Conservation (phyloP, 2,888 invertebrate species). For the Nomada flava region DNA sequence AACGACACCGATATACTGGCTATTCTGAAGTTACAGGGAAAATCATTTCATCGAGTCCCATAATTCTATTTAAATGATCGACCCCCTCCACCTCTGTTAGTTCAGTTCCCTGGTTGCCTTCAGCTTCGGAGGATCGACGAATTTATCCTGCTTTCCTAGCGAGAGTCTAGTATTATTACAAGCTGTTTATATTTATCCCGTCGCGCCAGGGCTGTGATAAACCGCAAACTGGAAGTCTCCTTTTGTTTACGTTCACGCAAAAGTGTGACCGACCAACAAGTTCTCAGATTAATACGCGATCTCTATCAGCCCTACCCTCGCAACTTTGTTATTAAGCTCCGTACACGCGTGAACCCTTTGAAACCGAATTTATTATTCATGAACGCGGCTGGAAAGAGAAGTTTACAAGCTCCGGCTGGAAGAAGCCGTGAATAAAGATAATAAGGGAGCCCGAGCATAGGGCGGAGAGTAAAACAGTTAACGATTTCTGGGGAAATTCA, state of each 20-base stretch:
- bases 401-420: background rate
- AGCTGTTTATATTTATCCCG: constrained; percentile 46
- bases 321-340: constrained; percentile 16
- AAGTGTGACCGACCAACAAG: constrained; percentile 50
- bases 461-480: background rate
- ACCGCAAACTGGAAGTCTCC: constrained; percentile 39
- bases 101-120: background rate
- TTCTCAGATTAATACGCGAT: constrained; percentile 52
- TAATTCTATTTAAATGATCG: constrained; percentile 1
- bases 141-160: constrained; percentile 18
- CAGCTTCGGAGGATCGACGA: constrained; percentile 19
- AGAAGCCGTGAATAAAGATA: background rate
- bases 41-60: background rate
- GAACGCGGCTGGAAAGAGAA: constrained; percentile 2
- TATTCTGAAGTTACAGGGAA: background rate
- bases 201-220: constrained; percentile 15
- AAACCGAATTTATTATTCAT: constrained; percentile 35
- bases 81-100: background rate
- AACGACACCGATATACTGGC: no score
- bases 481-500: background rate
- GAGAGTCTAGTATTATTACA: constrained; percentile 34
- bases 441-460: background rate
- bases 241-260: constrained; percentile 45
- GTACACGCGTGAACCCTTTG: constrained; percentile 33
- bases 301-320: constrained; percentile 23